A percentile compares a stretch with the other conserved stretches of the same genome.
Evolutionary conservation across 2,113 vertebrate species (phyloP).

Genomic region (Gorilla gorilla): DNA sequence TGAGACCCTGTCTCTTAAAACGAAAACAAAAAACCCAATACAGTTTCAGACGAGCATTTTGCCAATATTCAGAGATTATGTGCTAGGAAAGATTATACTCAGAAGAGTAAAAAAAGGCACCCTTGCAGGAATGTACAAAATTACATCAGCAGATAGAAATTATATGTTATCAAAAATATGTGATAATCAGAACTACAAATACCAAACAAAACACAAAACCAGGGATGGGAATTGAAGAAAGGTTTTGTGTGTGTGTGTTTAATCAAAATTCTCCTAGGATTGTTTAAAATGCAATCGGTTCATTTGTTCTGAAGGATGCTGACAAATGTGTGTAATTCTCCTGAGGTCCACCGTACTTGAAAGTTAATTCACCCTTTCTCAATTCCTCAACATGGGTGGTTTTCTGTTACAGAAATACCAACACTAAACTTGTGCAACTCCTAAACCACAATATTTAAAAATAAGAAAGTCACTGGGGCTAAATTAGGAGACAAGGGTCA

Average conservation of each 20-base stretch:
- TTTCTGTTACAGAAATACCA: constrained; percentile 64
- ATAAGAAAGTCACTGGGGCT: constrained; percentile 45
- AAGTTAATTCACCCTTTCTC: constrained; percentile 41
- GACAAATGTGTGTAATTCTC: background rate
- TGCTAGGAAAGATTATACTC: background rate
- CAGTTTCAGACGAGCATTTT: background rate
- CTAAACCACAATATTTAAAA: constrained; percentile 55
- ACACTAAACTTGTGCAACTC: constrained; percentile 33
- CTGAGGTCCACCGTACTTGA: background rate
- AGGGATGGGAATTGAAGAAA: background rate
- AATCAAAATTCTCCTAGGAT: background rate
- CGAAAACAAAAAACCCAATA: background rate
- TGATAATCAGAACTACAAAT: background rate
- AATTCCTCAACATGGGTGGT: constrained; percentile 26
- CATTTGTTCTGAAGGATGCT: background rate
- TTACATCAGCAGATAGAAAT: background rate
- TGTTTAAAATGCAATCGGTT: constrained; percentile 19
- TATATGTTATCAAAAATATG: background rate
- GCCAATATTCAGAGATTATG: background rate
- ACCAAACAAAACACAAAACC: background rate
- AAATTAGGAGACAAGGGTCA: constrained; percentile 34
- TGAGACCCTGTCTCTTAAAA: too few relatives aligned
- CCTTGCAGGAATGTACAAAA: background rate
- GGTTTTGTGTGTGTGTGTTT: background rate
- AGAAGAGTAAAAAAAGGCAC: background rate